These are phyloP conservation scores for Xestia ashworthii DNA, from an alignment of 2,888 invertebrate genomes.

Conservation along the genomic window DNA sequence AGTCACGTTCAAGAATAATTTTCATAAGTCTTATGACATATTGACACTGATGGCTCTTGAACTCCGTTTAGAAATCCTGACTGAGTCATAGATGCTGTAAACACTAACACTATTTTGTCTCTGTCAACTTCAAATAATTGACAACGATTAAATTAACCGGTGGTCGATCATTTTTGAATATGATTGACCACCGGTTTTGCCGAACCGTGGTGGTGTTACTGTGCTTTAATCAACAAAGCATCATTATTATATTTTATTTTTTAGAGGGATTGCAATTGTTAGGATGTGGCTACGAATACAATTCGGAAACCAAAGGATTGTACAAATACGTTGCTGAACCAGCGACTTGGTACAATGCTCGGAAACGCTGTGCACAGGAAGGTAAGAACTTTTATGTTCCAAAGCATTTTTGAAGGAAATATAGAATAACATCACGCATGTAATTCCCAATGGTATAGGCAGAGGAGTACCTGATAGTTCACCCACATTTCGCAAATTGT, in stretches of 20 bases:
- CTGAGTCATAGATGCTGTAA: too few relatives aligned
- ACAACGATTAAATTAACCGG: too few relatives aligned
- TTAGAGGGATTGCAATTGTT: slow-evolving; percentile 1
- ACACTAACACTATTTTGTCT: background rate
- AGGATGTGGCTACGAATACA: slow-evolving; percentile 42
- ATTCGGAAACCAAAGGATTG: slow-evolving; percentile 14
- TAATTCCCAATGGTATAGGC: too few relatives aligned
- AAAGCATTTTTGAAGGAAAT: background rate
- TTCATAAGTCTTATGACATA: background rate
- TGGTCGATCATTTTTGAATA: too few relatives aligned
- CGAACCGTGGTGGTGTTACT: background rate
- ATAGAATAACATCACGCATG: background rate
- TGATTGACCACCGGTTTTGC: background rate
- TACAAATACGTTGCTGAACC: slow-evolving; percentile 33
- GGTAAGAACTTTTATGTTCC: slow-evolving; percentile 17
- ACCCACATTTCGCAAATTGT: too few relatives aligned
- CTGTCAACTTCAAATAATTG: background rate
- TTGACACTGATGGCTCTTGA: background rate
- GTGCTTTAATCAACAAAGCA: background rate
- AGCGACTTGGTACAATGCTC: slow-evolving; percentile 38
- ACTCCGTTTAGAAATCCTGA: background rate
- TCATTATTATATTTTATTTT: background rate
- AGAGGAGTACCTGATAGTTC: too few relatives aligned
- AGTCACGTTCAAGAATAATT: background rate
- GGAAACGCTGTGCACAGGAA: slow-evolving; percentile 33